Base-by-base conservation (phyloP, 2,888 invertebrate species). In the Gandaritis pyraliata region DNA sequence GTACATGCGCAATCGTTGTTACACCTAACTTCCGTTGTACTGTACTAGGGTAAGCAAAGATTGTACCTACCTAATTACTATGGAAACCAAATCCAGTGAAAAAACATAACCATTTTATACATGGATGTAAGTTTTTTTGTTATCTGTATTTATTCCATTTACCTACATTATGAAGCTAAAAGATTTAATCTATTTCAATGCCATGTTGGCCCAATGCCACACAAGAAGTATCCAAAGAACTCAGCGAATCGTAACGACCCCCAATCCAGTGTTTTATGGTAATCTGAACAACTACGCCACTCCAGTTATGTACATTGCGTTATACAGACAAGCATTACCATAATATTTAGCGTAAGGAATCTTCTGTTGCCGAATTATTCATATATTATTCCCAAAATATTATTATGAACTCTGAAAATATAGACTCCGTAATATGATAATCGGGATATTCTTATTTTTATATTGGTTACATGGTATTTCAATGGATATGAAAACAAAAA, bases 181-280 rank as follows among this genome's bases (percentile, higher is more conserved):
- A 61, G 57, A 61, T 61, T 57, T 57, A 61, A 61, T 62, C 53
- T 54, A 49, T 58, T 62, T 62, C 63, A 63, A 59, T 58, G 63
- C 49, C 64, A 64, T 45, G 52, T 56, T 60, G 59, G 64, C 56
- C 33, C 56, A 60, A 59, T 60, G 64, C 64, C 64, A 60, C 56
- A 53, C 48, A 64, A 64, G 59, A 59, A 64, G 51, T 48, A 51
- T 47, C 47, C 29, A 18, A 64, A 48, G 38, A 64, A 48, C 51
- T 46, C 48, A 54, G 48, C 62, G 60, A 61, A 58, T 56, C 51
- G 58, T 53, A 56, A 51, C 47, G 64, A 67, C 59, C 65, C 65
- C 59, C 57, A 61, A 66, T 47, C 53, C 47, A 58, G 53, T 65
- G 67, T 70, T 56, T 63, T 70, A 70, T 68, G 68, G 64, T 62